phyloP scores from a whole-genome alignment of 1,140 invertebrate species.

The Caerostris darwini region DNA sequence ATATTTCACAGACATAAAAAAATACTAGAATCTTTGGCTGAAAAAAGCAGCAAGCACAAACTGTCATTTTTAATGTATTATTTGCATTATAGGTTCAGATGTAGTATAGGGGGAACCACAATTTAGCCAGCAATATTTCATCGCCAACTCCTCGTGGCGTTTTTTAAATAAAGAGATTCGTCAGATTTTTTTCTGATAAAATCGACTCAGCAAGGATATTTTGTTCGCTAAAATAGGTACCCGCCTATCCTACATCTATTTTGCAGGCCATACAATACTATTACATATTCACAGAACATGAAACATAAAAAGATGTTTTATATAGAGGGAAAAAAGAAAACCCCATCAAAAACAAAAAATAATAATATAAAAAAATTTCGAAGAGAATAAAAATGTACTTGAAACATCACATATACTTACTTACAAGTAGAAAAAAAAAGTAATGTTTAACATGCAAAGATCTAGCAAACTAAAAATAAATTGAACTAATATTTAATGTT shows the following conservation, averaged over 20 bases:
- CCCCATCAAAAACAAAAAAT: too few species aligned
- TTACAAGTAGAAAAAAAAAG: not conserved
- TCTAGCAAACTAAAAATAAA: too few species aligned
- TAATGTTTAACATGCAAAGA: not conserved
- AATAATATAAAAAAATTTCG: not conserved
- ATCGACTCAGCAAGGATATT: too few species aligned
- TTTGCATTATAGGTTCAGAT: not conserved
- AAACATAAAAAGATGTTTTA: not conserved
- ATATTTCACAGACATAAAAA: constrained; percentile 38
- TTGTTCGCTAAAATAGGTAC: too few species aligned
- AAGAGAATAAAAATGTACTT: not conserved
- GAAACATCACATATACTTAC: not conserved
- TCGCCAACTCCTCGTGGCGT: too few species aligned
- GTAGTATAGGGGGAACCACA: not conserved
- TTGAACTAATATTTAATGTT: too few species aligned
- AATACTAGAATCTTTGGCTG: constrained; percentile 60
- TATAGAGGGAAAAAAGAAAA: not conserved
- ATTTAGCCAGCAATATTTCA: too few species aligned
- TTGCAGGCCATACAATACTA: constrained; percentile 11
- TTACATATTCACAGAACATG: constrained; percentile 29
- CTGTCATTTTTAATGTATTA: not conserved
- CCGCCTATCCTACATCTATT: not conserved
- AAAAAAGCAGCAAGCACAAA: constrained; percentile 41
- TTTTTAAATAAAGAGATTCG: too few species aligned
- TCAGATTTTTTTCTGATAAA: too few species aligned